Percentiles rank a stretch among this genome's conserved stretches.
Evolutionary conservation across 2,797 vertebrate species (phyloP).

Genomic region (Hapalemur alaotrensis): DNA sequence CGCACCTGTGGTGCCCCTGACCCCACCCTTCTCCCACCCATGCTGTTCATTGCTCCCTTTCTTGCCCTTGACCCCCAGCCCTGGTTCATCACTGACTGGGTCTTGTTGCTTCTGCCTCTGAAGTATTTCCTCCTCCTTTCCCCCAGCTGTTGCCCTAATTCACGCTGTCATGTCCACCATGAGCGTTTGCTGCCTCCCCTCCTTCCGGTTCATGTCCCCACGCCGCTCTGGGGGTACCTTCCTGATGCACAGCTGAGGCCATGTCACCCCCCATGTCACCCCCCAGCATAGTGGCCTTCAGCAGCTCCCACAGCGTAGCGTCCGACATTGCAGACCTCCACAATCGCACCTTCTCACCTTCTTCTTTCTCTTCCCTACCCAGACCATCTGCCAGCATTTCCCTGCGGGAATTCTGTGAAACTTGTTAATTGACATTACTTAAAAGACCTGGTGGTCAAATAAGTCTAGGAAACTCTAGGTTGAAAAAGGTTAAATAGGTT

Average conservation of each 20-base stretch:
- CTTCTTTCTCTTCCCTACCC: background rate
- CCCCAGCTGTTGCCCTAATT: background rate
- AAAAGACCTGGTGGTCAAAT: background rate
- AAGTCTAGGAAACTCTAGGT: background rate
- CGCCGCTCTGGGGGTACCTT: background rate
- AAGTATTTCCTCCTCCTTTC: background rate
- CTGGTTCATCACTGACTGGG: background rate
- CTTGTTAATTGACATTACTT: background rate
- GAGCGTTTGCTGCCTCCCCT: too few relatives aligned
- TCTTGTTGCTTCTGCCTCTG: background rate
- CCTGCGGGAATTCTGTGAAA: background rate
- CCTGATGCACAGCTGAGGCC: background rate
- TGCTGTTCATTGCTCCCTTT: background rate
- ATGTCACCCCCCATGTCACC: background rate
- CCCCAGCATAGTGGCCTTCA: background rate
- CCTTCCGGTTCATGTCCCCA: fast-evolving
- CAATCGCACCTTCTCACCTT: background rate
- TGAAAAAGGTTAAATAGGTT: background rate
- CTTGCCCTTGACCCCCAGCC: background rate
- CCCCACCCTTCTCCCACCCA: fast-evolving
- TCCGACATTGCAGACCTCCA: background rate
- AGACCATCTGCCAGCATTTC: background rate
- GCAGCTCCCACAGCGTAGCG: background rate
- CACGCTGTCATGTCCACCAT: background rate
- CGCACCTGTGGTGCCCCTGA: background rate